Percentiles rank a stretch among this genome's conserved stretches.
Conservation (phyloP, 2,888 invertebrate species). For the Acanthacorydalis orientalis region DNA sequence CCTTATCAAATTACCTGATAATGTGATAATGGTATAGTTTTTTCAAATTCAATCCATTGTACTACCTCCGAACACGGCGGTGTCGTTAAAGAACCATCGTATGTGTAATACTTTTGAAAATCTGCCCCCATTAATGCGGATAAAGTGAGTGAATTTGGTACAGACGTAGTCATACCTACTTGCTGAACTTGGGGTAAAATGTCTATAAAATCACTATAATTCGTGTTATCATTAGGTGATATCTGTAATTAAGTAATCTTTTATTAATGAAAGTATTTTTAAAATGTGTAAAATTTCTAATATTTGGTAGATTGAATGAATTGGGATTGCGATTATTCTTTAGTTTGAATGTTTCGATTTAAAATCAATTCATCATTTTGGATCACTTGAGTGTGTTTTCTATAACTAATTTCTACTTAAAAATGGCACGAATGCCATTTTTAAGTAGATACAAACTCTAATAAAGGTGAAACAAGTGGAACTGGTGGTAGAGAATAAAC, state of each 20-base stretch:
- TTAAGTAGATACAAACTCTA: too few species aligned
- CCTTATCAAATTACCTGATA: slow-evolving; percentile 34
- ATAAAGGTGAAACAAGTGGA: too few species aligned
- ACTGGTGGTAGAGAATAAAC: too few species aligned
- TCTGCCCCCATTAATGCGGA: slow-evolving; percentile 35
- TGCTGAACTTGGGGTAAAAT: slow-evolving; percentile 36
- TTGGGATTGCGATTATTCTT: too few species aligned
- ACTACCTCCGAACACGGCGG: slow-evolving; percentile 76
- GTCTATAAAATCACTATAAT: slow-evolving; percentile 40
- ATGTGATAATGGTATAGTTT: slow-evolving; percentile 49
- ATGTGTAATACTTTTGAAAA: slow-evolving; percentile 58
- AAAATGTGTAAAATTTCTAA: too few species aligned
- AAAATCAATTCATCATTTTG: too few species aligned
- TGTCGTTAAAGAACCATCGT: slow-evolving; percentile 71
- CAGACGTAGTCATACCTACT: slow-evolving; percentile 30
- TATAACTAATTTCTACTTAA: too few species aligned
- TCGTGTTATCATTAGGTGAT: slow-evolving; percentile 21
- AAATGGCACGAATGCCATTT: too few species aligned
- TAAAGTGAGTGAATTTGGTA: slow-evolving; percentile 34
- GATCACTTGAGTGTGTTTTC: too few species aligned
- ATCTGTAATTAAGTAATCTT: slow-evolving; percentile 20
- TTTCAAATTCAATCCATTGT: slow-evolving; percentile 68
- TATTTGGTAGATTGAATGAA: too few species aligned
- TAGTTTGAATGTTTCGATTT: too few species aligned
- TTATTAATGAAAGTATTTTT: neutral